Evolutionary conservation across 2,888 invertebrate genomes (phyloP).

Genomic region (Brassicogethes aeneus): DNA sequence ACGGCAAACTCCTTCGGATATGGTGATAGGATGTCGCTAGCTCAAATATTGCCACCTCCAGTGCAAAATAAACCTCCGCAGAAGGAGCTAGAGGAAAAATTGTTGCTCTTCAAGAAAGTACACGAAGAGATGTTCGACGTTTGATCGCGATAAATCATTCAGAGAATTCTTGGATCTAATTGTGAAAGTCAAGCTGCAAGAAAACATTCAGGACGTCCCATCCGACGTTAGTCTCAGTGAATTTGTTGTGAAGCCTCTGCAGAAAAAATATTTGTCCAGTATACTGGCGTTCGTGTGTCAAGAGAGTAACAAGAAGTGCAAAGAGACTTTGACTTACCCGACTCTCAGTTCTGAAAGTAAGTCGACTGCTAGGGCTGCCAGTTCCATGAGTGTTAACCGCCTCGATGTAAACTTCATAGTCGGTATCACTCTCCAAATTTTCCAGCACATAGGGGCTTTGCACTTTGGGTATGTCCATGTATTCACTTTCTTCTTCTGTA

Average conservation of each 20-base stretch:
- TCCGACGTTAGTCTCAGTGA: constrained; percentile 3
- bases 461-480: not conserved
- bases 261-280: constrained; percentile 18
- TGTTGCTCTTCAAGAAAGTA: constrained; percentile 14
- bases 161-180: constrained; percentile 15
- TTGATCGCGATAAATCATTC: constrained; percentile 14
- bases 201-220: not conserved
- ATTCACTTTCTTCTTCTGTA: constrained; percentile 22
- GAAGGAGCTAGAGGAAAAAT: constrained; percentile 3
- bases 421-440: constrained; percentile 60
- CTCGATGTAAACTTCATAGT: constrained; percentile 73
- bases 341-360: constrained; percentile 68
- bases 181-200: constrained; percentile 6
- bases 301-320: constrained; percentile 12
- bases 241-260: constrained; percentile 14
- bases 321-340: constrained; percentile 41
- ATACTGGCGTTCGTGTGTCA: constrained; percentile 17
- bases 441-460: constrained; percentile 69
- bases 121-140: constrained; percentile 11
- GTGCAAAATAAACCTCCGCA: constrained; percentile 1
- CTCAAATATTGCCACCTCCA: constrained; percentile 13
- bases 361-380: constrained; percentile 64
- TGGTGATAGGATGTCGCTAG: constrained; percentile 17
- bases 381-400: constrained; percentile 73
- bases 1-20: constrained; percentile 53